Evolutionary conservation across 2,113 vertebrate genomes (phyloP), one percentile per base, ranked within the genome.

Genomic region (Polypterus bichir): DNA sequence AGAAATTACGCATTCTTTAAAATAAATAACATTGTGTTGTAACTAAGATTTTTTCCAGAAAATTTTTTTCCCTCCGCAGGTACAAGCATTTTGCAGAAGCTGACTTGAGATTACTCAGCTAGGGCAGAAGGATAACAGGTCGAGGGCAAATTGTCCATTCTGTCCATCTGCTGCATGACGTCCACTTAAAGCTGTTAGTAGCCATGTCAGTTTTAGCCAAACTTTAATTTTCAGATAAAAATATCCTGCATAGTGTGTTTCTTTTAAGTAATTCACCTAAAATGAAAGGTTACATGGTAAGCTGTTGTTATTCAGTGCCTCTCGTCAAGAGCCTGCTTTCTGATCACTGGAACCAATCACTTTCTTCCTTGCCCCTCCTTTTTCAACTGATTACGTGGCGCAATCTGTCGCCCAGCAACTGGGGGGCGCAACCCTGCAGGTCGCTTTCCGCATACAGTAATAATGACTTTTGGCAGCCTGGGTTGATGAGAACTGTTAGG

Each of bases 401-500:
- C 96, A 98, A 98, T 97, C 96, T 98, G 94, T 97, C 92, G 92
- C 92, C 89, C 77, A 80, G 87, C 86, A 91, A 76, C 87, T 78
- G 70, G 92, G 91, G 91, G 90, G 87, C 81, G 85, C 89, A 83
- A 88, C 91, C 96, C 93, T 74, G 91, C 93, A 88, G 92, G 77
- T 86, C 85, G 86, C 91, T 92, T 92, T 94, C 93, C 91, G 90
- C 85, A 89, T 89, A 91, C 88, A 68, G 87, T 81, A 84, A 82
- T 98, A 97, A 98, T 97, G 89, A 93, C 91, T 97, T 89, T 92
- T 97, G 94, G 96, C 94, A 98, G 88, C 81, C 81, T 76, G 73
- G 75, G 81, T 81, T 82, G 79, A 84, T 81, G 72, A 72, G 70
- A 82, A 85, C 74, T 76, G 77, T 66, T 68, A 69, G 72, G 67